These are phyloP conservation scores for Rhynchophorus ferrugineus DNA, from an alignment of 1,140 invertebrate genomes.

Conservation along the genomic window DNA sequence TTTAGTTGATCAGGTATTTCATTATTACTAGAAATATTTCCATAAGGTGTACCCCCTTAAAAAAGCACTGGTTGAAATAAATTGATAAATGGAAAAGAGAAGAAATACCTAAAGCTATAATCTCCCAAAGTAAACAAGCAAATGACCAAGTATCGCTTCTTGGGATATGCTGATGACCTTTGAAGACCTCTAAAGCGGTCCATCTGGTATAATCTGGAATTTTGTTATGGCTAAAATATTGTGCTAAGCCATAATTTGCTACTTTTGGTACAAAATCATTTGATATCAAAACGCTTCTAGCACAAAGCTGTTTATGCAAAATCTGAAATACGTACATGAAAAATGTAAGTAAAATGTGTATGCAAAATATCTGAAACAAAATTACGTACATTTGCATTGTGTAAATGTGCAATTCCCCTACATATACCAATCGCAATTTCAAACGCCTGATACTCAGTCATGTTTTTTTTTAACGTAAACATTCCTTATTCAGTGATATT, in stretches of 20 bases:
- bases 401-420: too few relatives aligned
- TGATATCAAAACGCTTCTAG: constrained; percentile 59
- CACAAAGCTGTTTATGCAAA: constrained; percentile 60
- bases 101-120: constrained; percentile 61
- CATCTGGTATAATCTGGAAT: constrained; percentile 63
- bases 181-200: constrained; percentile 68
- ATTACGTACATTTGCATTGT: too few relatives aligned
- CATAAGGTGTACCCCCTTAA: constrained; percentile 67
- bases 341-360: too few relatives aligned
- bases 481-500: too few relatives aligned
- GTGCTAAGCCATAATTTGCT: constrained; percentile 58
- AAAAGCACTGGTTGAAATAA: too few relatives aligned
- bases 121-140: constrained; percentile 75
- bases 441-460: too few relatives aligned
- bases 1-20: constrained; percentile 63
- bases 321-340: too few relatives aligned
- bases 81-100: too few relatives aligned
- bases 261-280: constrained; percentile 59
- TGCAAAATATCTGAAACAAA: too few relatives aligned
- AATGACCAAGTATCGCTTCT: constrained; percentile 79
- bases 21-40: constrained; percentile 54
- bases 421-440: too few relatives aligned
- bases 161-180: constrained; percentile 53
- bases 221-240: constrained; percentile 40
- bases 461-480: too few relatives aligned